phyloP scores from a whole-genome alignment of 2,113 vertebrate genomes.

The Lagenorhynchus albirostris region DNA sequence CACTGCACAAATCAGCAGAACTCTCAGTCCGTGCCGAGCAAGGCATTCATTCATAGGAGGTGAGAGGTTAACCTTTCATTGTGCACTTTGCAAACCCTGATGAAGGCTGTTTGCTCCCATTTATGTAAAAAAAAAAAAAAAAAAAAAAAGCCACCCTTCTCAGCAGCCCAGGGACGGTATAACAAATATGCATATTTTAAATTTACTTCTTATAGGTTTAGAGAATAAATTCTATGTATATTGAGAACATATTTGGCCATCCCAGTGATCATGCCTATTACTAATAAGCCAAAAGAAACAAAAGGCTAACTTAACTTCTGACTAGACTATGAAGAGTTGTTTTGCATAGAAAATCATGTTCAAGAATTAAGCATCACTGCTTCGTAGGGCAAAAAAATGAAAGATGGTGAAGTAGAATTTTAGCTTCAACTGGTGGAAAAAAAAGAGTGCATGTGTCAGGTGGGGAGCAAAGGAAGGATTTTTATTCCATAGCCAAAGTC shows the following conservation, averaged over 20 bases:
- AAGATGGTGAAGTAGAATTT: neutral
- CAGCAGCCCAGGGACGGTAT: neutral
- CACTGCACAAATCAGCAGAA: neutral
- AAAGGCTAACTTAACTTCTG: neutral
- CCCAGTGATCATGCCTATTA: neutral
- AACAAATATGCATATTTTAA: conserved; percentile 10
- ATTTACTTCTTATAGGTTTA: neutral
- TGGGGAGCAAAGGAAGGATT: neutral
- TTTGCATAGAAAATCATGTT: neutral
- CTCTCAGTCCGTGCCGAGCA: neutral
- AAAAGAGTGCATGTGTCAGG: neutral
- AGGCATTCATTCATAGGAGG: neutral
- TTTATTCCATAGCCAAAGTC: neutral
- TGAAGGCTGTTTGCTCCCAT: neutral
- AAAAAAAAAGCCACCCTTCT: neutral
- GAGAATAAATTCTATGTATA: neutral
- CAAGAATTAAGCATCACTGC: neutral
- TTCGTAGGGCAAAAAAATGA: neutral
- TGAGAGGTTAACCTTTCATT: neutral
- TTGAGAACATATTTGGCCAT: neutral
- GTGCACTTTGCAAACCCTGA: neutral
- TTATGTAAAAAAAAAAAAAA: neutral
- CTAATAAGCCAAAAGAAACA: neutral
- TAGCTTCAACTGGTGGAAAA: neutral
- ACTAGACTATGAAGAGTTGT: neutral